Conservation (phyloP, 2,797 vertebrate genomes). For the Martes flavigula region DNA sequence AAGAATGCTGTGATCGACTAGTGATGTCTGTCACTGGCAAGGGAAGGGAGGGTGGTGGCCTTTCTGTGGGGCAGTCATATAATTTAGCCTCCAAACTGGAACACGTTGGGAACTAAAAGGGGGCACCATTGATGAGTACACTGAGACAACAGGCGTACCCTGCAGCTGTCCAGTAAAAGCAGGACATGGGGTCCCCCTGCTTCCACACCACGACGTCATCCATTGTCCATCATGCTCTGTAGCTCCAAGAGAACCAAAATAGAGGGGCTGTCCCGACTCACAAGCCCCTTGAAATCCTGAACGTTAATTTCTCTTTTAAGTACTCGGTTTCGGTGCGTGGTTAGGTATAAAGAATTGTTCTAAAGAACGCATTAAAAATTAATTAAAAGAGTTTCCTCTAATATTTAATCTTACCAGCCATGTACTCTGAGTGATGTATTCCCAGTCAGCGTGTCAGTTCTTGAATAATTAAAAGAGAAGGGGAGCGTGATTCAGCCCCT, state of each 20-base stretch:
- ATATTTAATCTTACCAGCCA: conserved; percentile 72
- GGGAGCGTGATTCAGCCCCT: background rate
- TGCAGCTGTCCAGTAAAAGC: background rate
- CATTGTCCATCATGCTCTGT: background rate
- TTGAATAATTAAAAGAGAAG: conserved; percentile 59
- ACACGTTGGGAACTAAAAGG: background rate
- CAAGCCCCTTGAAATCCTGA: conserved; percentile 38
- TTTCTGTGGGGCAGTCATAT: background rate
- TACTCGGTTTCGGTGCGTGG: conserved; percentile 28
- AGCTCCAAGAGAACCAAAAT: background rate
- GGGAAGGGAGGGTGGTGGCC: background rate
- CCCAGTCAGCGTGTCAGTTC: conserved; percentile 63
- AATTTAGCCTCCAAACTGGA: background rate
- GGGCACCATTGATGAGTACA: background rate
- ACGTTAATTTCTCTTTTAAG: conserved; percentile 66
- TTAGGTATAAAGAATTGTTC: conserved; percentile 65
- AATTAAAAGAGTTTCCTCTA: conserved; percentile 67
- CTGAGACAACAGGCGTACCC: background rate
- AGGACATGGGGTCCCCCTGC: background rate
- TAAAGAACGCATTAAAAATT: conserved; percentile 74
- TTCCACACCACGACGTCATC: background rate
- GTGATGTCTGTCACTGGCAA: background rate
- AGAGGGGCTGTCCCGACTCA: background rate
- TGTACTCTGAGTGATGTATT: conserved; percentile 26
- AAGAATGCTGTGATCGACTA: background rate